Percentiles rank a stretch among this genome's conserved stretches.
These are phyloP conservation scores for Drosophila sp. DNA, from an alignment of 1,140 invertebrate species.

Conservation along the genomic window DNA sequence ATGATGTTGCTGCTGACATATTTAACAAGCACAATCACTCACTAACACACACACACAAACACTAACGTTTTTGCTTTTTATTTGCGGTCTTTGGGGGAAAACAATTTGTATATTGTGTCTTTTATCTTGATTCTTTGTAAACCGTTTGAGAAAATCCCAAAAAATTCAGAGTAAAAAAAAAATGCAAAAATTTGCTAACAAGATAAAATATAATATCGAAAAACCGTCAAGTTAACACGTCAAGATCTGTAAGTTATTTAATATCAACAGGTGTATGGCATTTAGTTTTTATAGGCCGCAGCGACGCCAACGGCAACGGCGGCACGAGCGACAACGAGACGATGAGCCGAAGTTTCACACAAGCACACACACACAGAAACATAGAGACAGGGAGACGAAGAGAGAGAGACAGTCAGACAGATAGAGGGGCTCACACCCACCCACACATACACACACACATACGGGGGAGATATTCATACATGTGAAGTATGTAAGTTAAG, in stretches of 20 bases:
- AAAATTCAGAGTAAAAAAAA: background rate
- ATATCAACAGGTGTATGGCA: conserved; percentile 33
- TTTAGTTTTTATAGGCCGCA: conserved; percentile 33
- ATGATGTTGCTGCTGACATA: conserved; percentile 9
- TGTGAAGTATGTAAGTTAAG: background rate
- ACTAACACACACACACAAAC: background rate
- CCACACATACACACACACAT: background rate
- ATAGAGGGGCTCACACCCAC: conserved; percentile 5
- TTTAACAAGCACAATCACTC: background rate
- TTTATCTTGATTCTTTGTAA: conserved; percentile 2
- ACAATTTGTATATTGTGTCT: background rate
- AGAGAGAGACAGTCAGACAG: background rate
- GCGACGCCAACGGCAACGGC: background rate
- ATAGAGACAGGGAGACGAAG: background rate
- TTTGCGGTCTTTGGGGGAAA: background rate
- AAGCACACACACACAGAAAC: background rate
- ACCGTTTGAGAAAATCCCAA: conserved; percentile 12
- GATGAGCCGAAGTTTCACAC: conserved; percentile 8
- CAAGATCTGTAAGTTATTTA: conserved; percentile 53
- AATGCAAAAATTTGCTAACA: background rate
- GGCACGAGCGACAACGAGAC: background rate
- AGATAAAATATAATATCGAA: too few relatives aligned
- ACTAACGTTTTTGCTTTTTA: background rate
- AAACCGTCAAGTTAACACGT: conserved; percentile 44
- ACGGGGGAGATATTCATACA: too few relatives aligned